A percentile compares a stretch with the other conserved stretches of the same genome.
These are phyloP conservation scores for Zaprionus davidi DNA, from an alignment of 1,140 invertebrate species.

Conservation along the genomic window DNA sequence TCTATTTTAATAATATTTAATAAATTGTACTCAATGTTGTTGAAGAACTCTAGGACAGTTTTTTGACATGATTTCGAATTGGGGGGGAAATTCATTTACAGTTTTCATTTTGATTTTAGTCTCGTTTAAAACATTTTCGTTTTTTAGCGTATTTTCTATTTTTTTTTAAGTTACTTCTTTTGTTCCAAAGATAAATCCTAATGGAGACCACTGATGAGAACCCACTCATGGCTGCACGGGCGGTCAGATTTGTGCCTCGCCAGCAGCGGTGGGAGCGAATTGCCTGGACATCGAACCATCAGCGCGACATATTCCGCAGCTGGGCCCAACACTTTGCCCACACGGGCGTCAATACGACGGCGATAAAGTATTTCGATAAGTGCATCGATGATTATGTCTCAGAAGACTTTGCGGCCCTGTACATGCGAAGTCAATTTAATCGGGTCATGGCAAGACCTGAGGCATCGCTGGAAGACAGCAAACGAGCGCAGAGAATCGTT, in stretches of 20 bases:
- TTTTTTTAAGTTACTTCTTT: constrained; percentile 28
- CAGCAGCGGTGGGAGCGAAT: constrained; percentile 46
- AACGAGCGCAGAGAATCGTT: background rate
- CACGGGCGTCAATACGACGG: constrained; percentile 15
- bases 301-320: constrained; percentile 49
- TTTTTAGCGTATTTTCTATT: constrained; percentile 27
- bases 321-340: constrained; percentile 52
- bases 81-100: background rate
- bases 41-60: background rate
- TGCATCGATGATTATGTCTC: constrained; percentile 30
- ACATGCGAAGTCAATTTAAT: constrained; percentile 53
- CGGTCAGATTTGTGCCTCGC: background rate
- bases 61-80: background rate
- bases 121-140: constrained; percentile 35
- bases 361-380: constrained; percentile 48
- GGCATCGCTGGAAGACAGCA: constrained; percentile 32
- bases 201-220: constrained; percentile 1
- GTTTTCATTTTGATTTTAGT: constrained; percentile 30
- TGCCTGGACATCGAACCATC: constrained; percentile 38
- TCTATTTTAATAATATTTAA: background rate
- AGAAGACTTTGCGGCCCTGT: constrained; percentile 22
- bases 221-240: background rate
- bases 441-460: constrained; percentile 37
- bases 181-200: constrained; percentile 4
- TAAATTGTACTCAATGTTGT: constrained; percentile 1